These are phyloP conservation scores for Phymanthus crucifer DNA, from an alignment of 92 coral and sea anemone species.

Conservation along the genomic window DNA sequence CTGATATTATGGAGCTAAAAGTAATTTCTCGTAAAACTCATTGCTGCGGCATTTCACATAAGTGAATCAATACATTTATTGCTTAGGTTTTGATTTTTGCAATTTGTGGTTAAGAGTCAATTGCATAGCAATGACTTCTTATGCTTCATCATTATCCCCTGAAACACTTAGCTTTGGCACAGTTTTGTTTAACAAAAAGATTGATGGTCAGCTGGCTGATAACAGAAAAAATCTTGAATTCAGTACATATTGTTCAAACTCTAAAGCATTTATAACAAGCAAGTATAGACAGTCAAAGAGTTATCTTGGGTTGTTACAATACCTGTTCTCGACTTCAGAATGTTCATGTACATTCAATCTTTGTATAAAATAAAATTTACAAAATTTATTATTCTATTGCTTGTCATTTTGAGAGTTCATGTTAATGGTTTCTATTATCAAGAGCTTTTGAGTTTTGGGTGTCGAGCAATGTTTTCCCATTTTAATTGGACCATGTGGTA, in stretches of 20 bases:
- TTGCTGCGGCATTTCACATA: not conserved
- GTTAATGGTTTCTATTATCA: not conserved
- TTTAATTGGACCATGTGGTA: too few relatives aligned
- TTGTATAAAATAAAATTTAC: constrained; percentile 28
- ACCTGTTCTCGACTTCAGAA: constrained; percentile 24
- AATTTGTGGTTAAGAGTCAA: not conserved
- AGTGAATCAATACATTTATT: too few relatives aligned
- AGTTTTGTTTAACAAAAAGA: not conserved
- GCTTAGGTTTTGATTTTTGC: not conserved
- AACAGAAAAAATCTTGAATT: not conserved
- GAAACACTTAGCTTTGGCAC: not conserved
- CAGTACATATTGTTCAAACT: not conserved
- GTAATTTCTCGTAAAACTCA: not conserved
- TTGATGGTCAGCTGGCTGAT: constrained; percentile 7
- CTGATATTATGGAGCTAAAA: not conserved
- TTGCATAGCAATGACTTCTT: not conserved
- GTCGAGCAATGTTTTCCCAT: too few relatives aligned
- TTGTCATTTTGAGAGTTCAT: not conserved
- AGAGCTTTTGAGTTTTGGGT: too few relatives aligned
- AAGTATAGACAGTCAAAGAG: not conserved
- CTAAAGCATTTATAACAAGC: constrained; percentile 4
- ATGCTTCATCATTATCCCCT: not conserved
- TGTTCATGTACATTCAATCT: constrained; percentile 24
- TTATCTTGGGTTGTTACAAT: not conserved
- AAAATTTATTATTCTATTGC: not conserved